phyloP scores from a whole-genome alignment of 2,113 vertebrate genomes.

The Hypanus sabinus region DNA sequence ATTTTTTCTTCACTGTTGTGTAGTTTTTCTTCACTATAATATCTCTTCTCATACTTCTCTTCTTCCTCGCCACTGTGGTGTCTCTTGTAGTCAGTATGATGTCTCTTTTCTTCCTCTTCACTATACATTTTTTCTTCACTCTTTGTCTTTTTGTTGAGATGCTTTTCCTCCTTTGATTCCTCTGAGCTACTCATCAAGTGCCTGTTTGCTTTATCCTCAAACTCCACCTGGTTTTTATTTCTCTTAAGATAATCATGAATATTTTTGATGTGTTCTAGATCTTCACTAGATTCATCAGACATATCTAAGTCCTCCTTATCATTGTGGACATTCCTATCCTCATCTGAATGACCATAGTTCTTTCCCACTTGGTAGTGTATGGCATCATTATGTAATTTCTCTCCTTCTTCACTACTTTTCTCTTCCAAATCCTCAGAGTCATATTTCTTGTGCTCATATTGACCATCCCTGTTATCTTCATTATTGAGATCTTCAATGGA shows the following conservation, averaged over 20 bases:
- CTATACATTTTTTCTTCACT: slow-evolving; percentile 38
- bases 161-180: slow-evolving; percentile 40
- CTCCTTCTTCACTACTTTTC: slow-evolving; percentile 48
- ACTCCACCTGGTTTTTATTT: background rate
- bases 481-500: slow-evolving; percentile 43
- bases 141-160: background rate
- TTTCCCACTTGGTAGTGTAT: slow-evolving; percentile 45
- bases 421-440: slow-evolving; percentile 49
- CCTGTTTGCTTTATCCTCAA: background rate
- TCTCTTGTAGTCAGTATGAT: background rate
- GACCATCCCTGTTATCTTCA: slow-evolving; percentile 39
- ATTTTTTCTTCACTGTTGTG: slow-evolving; percentile 31
- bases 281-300: slow-evolving; percentile 34
- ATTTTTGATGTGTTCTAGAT: slow-evolving; percentile 40
- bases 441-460: slow-evolving; percentile 41
- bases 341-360: slow-evolving; percentile 42
- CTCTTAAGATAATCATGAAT: slow-evolving; percentile 34
- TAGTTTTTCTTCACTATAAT: slow-evolving; percentile 21
- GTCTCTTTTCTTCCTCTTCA: slow-evolving; percentile 41
- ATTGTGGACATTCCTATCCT: slow-evolving; percentile 41
- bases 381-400: slow-evolving; percentile 45
- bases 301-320: slow-evolving; percentile 38
- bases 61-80: slow-evolving; percentile 42
- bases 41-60: slow-evolving; percentile 41
- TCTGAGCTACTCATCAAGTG: background rate